Conservation (phyloP, 1,140 invertebrate genomes). For the Venustaconcha ellipsiformis region DNA sequence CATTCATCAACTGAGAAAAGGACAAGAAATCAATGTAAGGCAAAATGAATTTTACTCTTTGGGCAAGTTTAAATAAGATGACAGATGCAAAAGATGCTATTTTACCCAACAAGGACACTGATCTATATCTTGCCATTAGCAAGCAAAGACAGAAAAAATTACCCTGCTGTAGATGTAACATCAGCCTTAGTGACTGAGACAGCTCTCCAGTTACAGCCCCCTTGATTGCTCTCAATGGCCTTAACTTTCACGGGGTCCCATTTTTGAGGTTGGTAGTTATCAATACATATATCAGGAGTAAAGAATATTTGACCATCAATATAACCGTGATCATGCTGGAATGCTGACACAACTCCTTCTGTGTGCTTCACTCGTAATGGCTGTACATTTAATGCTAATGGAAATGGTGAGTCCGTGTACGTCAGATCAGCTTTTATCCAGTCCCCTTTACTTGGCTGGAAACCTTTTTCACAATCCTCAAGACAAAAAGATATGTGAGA, state of each 20-base stretch:
- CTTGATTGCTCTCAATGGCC: conserved; percentile 61
- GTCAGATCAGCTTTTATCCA: conserved; percentile 54
- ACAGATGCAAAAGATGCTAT: too few species aligned
- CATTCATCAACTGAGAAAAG: too few species aligned
- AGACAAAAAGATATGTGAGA: conserved; percentile 42
- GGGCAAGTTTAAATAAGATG: too few species aligned
- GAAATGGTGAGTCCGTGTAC: background rate
- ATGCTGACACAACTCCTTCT: conserved; percentile 50
- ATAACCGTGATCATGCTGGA: conserved; percentile 58
- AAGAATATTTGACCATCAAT: conserved; percentile 61
- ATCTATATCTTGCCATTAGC: too few species aligned
- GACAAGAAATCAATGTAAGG: too few species aligned
- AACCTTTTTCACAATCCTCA: conserved; percentile 40
- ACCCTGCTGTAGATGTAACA: too few species aligned
- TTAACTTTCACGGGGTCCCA: conserved; percentile 52
- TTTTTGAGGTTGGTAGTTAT: conserved; percentile 48
- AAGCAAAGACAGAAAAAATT: too few species aligned
- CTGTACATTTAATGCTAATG: conserved; percentile 40
- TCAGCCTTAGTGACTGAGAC: conserved; percentile 22
- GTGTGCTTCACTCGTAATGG: conserved; percentile 48
- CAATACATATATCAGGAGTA: conserved; percentile 28
- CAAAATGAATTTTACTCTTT: too few species aligned
- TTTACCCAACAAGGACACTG: too few species aligned
- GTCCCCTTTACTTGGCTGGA: conserved; percentile 52
- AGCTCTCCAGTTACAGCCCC: conserved; percentile 57